phyloP scores from a whole-genome alignment of 2,797 vertebrate species.

The Perodicticus potto region DNA sequence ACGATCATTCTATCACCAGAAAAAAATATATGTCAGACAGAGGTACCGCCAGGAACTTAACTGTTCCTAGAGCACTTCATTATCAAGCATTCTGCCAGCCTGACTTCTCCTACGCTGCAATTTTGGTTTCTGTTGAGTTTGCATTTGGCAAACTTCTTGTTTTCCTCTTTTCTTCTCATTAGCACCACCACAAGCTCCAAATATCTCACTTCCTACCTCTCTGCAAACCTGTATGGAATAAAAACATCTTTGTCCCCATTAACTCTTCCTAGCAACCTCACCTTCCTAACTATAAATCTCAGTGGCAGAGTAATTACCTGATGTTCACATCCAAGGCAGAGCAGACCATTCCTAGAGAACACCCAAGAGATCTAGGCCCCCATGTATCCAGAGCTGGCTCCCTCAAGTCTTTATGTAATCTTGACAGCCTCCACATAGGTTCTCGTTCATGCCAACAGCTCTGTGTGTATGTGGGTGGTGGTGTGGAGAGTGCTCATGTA shows the following conservation, averaged over 20 bases:
- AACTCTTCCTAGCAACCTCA: not conserved
- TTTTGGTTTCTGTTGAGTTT: not conserved
- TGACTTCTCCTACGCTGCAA: not conserved
- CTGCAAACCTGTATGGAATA: not conserved
- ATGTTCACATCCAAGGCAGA: not conserved
- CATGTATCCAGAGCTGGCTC: not conserved
- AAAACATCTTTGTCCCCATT: not conserved
- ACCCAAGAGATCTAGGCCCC: not conserved
- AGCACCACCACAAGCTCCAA: not conserved
- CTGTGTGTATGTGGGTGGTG: not conserved
- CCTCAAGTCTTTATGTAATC: not conserved
- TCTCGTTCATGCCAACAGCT: not conserved
- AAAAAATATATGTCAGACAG: not conserved
- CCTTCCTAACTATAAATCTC: not conserved
- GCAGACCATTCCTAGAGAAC: fast-evolving
- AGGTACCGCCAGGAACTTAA: not conserved
- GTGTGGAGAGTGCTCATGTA: not conserved
- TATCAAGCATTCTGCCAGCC: not conserved
- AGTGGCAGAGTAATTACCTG: not conserved
- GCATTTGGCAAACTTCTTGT: not conserved
- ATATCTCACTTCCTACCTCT: not conserved
- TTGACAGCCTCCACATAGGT: not conserved
- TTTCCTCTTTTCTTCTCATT: not conserved
- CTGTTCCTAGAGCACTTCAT: not conserved
- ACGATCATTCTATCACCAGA: not conserved